phyloP scores from a whole-genome alignment of 37 sponge, comb jelly and placozoan species.

The Bolinopsis microptera region DNA sequence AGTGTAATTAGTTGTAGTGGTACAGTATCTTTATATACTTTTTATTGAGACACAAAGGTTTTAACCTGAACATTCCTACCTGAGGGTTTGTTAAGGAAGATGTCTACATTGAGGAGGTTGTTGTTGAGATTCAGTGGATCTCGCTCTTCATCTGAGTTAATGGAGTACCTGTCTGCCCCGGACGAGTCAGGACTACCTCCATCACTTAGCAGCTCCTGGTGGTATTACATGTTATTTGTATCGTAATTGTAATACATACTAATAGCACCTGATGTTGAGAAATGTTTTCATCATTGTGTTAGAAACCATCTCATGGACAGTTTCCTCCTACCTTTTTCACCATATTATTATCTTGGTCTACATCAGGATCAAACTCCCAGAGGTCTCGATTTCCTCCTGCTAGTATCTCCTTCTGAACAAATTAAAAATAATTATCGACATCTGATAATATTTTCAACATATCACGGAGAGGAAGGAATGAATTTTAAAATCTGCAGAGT shows the following conservation, averaged over 20 bases:
- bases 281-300: no score
- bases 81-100: constrained; percentile 46
- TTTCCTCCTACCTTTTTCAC: constrained; percentile 2
- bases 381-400: neutral
- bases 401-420: neutral
- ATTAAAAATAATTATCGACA: no score
- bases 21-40: no score
- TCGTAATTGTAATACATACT: neutral
- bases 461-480: no score
- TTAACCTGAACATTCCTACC: no score
- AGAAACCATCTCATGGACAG: no score
- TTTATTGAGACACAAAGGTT: no score
- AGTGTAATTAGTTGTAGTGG: no score
- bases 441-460: no score
- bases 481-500: no score
- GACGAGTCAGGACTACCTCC: constrained; percentile 63
- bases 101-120: constrained; percentile 27
- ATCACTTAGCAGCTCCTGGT: constrained; percentile 51
- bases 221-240: neutral
- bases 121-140: neutral
- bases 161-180: constrained; percentile 40
- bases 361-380: constrained; percentile 46
- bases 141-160: neutral
- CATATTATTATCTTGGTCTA: neutral
- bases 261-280: no score